Percentiles rank a stretch among this genome's conserved stretches.
phyloP scores from a whole-genome alignment of 2,888 invertebrate species.

The Acanthosepion pharaonis region DNA sequence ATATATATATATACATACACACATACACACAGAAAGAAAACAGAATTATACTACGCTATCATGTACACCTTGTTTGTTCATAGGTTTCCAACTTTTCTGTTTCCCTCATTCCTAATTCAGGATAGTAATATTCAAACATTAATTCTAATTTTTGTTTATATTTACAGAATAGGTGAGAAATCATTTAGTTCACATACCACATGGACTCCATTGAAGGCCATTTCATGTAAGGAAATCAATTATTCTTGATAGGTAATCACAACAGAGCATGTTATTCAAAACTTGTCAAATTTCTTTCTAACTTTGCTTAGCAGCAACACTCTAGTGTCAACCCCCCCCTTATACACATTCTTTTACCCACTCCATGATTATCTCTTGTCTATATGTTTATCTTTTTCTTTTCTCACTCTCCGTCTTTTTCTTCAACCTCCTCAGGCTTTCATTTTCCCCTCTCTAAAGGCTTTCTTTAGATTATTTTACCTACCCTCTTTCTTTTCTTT shows the following conservation, averaged over 20 bases:
- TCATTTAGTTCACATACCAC: not conserved
- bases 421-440: not conserved
- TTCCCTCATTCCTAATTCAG: not conserved
- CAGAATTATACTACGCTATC: not conserved
- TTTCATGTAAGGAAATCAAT: not conserved
- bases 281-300: conserved; percentile 33
- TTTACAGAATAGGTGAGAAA: not conserved
- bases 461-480: not conserved
- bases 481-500: not conserved
- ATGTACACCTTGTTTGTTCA: not conserved
- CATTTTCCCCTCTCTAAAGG: not conserved
- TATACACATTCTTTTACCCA: too few relatives aligned
- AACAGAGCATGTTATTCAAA: not conserved
- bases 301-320: not conserved
- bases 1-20: not conserved
- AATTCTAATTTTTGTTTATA: not conserved
- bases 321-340: too few relatives aligned
- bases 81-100: not conserved
- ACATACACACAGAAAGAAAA: not conserved
- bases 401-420: not conserved
- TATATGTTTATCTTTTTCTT: too few relatives aligned
- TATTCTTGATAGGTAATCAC: not conserved
- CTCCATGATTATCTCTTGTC: too few relatives aligned
- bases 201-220: not conserved
- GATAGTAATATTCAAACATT: not conserved